Conservation (phyloP, 2,113 vertebrate genomes). For the Chaetura pelagica region DNA sequence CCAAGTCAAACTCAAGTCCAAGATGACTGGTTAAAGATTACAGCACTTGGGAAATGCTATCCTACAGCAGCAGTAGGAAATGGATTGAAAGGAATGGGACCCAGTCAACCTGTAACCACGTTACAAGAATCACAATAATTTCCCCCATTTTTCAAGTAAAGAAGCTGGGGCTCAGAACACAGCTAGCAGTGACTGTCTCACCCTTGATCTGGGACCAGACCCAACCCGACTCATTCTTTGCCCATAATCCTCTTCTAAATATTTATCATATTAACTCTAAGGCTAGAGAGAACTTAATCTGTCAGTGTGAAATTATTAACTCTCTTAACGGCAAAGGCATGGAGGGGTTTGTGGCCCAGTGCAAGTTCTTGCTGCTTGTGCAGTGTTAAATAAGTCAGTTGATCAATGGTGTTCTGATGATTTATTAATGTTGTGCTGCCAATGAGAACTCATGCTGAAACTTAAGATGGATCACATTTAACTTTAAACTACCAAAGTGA, state of each 20-base stretch:
- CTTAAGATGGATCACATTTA: not conserved
- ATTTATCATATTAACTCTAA: not conserved
- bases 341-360: not conserved
- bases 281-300: not conserved
- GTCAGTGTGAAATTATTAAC: not conserved
- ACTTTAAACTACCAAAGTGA: not conserved
- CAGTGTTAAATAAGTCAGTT: conserved; percentile 19
- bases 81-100: not conserved
- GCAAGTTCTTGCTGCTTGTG: not conserved
- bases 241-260: not conserved
- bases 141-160: not conserved
- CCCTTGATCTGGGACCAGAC: not conserved
- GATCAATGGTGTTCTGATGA: conserved; percentile 40
- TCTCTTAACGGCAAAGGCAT: not conserved
- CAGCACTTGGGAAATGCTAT: not conserved
- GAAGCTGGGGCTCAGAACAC: not conserved
- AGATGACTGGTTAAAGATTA: conserved; percentile 31
- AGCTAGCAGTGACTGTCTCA: not conserved
- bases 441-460: conserved; percentile 23
- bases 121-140: not conserved
- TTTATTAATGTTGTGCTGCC: conserved; percentile 31
- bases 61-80: not conserved
- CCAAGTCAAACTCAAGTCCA: not conserved
- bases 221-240: not conserved
- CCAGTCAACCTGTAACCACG: not conserved